phyloP scores from a whole-genome alignment of 2,888 invertebrate genomes.

The Bimastos eiseni region DNA sequence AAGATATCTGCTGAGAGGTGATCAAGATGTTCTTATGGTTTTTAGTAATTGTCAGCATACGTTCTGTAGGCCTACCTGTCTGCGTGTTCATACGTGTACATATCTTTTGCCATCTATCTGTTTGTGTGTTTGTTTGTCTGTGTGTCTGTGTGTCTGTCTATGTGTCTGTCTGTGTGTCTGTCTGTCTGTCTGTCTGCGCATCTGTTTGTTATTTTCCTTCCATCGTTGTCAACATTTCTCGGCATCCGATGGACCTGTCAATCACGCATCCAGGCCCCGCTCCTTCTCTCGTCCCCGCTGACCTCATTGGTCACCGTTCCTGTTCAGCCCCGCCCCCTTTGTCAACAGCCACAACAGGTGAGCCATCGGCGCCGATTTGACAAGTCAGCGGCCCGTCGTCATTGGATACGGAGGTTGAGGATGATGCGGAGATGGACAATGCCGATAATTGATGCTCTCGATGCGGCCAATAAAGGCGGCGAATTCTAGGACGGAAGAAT shows the following conservation, averaged over 20 bases:
- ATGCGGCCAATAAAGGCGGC: not conserved
- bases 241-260: not conserved
- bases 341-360: constrained; percentile 13
- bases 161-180: not conserved
- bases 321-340: not conserved
- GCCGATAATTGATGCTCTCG: not conserved
- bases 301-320: not conserved
- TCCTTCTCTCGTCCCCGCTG: not conserved
- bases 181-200: not conserved
- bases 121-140: not conserved
- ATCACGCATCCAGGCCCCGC: not conserved
- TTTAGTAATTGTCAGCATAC: not conserved
- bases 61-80: not conserved
- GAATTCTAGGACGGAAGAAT: not conserved
- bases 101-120: not conserved
- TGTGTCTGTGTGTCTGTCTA: not conserved
- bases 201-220: not conserved
- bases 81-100: not conserved
- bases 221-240: not conserved
- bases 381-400: not conserved
- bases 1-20: too few relatives aligned
- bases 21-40: too few relatives aligned
- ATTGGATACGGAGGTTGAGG: not conserved
- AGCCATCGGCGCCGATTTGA: not conserved
- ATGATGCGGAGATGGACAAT: not conserved